Percentiles rank a stretch among this genome's conserved stretches.
Evolutionary conservation across 1,140 invertebrate genomes (phyloP).

Genomic region (Parapsyche elsis): DNA sequence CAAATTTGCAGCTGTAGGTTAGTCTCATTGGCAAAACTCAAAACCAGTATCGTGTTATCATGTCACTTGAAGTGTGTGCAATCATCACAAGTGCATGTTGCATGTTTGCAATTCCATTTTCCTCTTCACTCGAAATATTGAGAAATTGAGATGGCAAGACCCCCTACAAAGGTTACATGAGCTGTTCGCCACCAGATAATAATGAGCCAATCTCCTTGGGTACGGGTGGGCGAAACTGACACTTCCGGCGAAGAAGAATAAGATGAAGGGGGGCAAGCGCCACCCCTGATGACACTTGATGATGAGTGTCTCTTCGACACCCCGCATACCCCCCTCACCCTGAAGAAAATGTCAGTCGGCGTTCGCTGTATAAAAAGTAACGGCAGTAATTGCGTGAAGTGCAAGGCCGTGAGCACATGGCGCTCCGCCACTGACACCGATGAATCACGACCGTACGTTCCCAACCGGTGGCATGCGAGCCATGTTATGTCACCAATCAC

Average conservation of each 20-base stretch:
- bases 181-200: not conserved
- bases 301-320: no score
- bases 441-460: slow-evolving; percentile 23
- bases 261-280: no score
- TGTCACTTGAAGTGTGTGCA: no score
- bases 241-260: not conserved
- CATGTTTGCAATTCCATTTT: no score
- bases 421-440: slow-evolving; percentile 37
- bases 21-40: no score
- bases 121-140: no score
- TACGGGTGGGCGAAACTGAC: not conserved
- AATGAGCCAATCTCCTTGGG: not conserved
- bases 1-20: no score
- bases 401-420: slow-evolving; percentile 39
- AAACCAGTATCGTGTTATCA: no score
- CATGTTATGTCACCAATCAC: not conserved
- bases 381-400: slow-evolving; percentile 45
- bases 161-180: not conserved
- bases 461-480: not conserved
- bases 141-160: no score
- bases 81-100: no score
- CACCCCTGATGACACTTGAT: no score
- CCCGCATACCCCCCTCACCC: not conserved
- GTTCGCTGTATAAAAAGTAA: slow-evolving; percentile 39
- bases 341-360: not conserved